A percentile compares a stretch with the other conserved stretches of the same genome.
Conservation (phyloP, 2,113 vertebrate genomes). For the Leptosomus discolor region DNA sequence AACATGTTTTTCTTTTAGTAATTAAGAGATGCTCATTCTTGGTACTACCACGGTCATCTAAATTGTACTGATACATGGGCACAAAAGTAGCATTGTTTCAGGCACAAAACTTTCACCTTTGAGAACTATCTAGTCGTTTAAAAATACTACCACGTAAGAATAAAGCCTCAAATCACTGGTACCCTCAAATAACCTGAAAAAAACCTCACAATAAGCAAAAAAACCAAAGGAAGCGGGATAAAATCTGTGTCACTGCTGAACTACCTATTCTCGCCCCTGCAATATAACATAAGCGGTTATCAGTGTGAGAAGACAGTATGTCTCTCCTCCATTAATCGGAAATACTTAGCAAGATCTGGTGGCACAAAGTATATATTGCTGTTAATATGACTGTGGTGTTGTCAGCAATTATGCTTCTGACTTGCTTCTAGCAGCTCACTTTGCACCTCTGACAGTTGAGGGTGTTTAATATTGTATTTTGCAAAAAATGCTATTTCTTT, state of each 20-base stretch:
- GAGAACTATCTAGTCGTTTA: neutral
- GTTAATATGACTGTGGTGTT: neutral
- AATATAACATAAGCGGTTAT: neutral
- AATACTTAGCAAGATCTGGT: neutral
- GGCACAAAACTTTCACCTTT: neutral
- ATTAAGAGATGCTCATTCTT: neutral
- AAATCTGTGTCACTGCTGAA: neutral
- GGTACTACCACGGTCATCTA: neutral
- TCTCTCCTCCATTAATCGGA: neutral
- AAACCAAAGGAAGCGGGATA: neutral
- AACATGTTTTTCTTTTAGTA: neutral
- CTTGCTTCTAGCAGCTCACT: neutral
- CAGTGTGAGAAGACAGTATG: neutral
- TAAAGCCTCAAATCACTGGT: neutral
- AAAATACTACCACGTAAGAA: neutral
- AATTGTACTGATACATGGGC: neutral
- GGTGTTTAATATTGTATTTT: neutral
- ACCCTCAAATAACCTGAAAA: neutral
- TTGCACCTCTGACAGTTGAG: neutral
- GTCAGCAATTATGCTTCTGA: neutral
- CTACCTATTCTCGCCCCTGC: neutral
- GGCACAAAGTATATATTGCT: neutral
- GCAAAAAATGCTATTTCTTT: neutral
- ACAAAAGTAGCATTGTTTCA: neutral
- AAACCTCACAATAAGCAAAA: neutral